Conservation (phyloP, 2,797 vertebrate genomes). For the Glossophaga mutica region DNA sequence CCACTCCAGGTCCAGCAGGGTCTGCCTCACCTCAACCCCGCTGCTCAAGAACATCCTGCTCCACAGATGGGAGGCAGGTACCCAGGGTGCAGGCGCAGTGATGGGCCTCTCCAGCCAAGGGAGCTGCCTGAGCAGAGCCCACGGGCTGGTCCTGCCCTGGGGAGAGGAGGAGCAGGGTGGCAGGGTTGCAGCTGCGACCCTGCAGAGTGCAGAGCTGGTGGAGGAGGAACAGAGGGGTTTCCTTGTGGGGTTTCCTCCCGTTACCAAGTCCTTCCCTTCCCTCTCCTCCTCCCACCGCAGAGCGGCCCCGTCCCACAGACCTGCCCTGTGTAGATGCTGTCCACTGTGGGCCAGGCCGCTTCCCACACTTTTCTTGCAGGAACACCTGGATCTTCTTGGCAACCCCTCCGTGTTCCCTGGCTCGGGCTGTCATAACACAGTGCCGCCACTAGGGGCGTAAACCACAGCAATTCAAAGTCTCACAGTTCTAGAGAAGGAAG, state of each 20-base stretch:
- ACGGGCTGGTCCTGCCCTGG: no score
- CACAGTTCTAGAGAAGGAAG: no score
- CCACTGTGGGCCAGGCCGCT: no score
- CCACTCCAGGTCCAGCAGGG: no score
- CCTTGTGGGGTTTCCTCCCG: neutral
- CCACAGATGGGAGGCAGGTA: neutral
- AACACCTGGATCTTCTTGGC: fast-evolving
- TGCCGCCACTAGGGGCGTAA: no score
- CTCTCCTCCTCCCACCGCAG: no score
- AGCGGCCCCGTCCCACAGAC: neutral
- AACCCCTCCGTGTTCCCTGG: fast-evolving
- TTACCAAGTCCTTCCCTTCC: neutral
- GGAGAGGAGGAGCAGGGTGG: neutral
- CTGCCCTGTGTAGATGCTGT: neutral
- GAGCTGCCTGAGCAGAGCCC: neutral
- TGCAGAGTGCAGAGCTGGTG: neutral
- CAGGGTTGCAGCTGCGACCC: neutral
- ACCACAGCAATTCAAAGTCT: neutral
- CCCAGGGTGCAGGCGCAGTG: no score
- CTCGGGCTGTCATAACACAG: neutral
- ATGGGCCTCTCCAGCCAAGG: neutral
- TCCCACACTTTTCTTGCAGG: neutral
- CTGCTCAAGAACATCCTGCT: fast-evolving
- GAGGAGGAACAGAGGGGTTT: neutral
- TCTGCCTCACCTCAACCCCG: neutral